These are phyloP conservation scores for Ornithoptera alexandrae DNA, from an alignment of 2,888 invertebrate genomes.

Conservation along the genomic window DNA sequence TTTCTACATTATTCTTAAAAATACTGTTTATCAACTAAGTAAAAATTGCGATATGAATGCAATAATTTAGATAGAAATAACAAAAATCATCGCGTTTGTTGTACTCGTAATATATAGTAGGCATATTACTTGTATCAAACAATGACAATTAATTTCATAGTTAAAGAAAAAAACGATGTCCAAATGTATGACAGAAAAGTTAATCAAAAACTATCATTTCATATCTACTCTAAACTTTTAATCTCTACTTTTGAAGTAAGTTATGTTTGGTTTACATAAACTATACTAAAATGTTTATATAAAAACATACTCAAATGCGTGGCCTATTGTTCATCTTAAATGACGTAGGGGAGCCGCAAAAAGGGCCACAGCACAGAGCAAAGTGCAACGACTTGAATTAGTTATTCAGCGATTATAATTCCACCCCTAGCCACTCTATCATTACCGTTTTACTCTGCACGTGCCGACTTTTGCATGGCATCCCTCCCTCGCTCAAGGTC, in stretches of 20 bases:
- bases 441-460: conserved; percentile 75
- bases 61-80: too few relatives aligned
- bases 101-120: too few relatives aligned
- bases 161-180: too few relatives aligned
- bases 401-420: conserved; percentile 75
- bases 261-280: not conserved
- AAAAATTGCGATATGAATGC: too few relatives aligned
- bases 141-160: too few relatives aligned
- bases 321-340: conserved; percentile 28
- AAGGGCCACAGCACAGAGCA: conserved; percentile 63
- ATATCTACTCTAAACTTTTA: not conserved
- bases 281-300: conserved; percentile 56
- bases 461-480: conserved; percentile 61
- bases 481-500: conserved; percentile 70
- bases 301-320: conserved; percentile 54
- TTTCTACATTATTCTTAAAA: too few relatives aligned
- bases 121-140: too few relatives aligned
- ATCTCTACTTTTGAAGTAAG: not conserved
- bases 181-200: too few relatives aligned
- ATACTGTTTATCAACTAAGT: too few relatives aligned
- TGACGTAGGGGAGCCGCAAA: conserved; percentile 60
- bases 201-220: not conserved
- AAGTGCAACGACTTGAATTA: conserved; percentile 76
- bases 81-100: too few relatives aligned
- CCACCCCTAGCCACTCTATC: conserved; percentile 75